Evolutionary conservation across 2,888 invertebrate genomes (phyloP).

Genomic region (Temnothorax rugatulus): DNA sequence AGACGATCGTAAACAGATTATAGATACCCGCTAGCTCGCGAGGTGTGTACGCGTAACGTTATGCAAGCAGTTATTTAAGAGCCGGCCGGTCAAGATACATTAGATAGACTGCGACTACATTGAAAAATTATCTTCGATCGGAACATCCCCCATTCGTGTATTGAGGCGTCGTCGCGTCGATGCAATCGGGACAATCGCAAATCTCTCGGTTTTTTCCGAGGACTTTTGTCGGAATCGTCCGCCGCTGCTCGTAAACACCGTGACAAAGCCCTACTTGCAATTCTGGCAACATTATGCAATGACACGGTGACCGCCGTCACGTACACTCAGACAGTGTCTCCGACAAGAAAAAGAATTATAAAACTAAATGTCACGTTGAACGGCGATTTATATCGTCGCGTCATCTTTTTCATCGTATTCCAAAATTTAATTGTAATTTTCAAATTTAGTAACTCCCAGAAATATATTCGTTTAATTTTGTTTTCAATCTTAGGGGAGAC

Average conservation of each 20-base stretch:
- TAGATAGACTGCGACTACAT: not conserved
- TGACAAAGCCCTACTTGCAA: slow-evolving; percentile 29
- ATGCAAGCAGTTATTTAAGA: slow-evolving; percentile 62
- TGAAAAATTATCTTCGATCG: slow-evolving; percentile 51
- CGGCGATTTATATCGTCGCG: slow-evolving; percentile 3
- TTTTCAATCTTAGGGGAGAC: not conserved
- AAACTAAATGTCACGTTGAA: slow-evolving; percentile 13
- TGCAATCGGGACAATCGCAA: slow-evolving; percentile 21
- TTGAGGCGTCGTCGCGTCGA: not conserved
- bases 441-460: not conserved
- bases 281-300: slow-evolving; percentile 47
- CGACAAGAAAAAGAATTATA: not conserved
- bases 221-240: not conserved
- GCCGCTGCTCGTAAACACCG: slow-evolving; percentile 34
- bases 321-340: not conserved
- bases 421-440: not conserved
- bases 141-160: not conserved
- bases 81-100: not conserved
- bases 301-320: slow-evolving; percentile 19
- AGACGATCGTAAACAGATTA: slow-evolving; percentile 71
- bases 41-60: slow-evolving; percentile 46
- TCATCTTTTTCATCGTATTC: not conserved
- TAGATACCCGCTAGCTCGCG: slow-evolving; percentile 24
- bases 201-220: not conserved
- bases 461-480: not conserved